phyloP scores from a whole-genome alignment of 2,113 vertebrate species.

The Aleadryas rufinucha region DNA sequence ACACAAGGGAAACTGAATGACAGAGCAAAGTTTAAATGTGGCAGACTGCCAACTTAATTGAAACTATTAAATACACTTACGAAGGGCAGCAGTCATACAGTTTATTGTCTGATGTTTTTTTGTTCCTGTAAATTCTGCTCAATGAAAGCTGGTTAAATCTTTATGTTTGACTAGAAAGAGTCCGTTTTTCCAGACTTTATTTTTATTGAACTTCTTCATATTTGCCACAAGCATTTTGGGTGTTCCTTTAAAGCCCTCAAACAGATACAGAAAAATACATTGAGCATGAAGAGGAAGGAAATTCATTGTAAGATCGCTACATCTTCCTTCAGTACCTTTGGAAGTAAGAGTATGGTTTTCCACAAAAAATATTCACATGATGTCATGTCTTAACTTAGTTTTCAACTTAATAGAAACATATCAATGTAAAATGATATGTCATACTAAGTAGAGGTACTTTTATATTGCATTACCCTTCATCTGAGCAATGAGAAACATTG shows the following conservation, averaged over 20 bases:
- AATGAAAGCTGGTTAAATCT: not conserved
- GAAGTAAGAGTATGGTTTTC: not conserved
- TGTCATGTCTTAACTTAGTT: not conserved
- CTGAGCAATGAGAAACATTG: not conserved
- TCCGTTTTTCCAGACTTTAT: not conserved
- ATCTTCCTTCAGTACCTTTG: not conserved
- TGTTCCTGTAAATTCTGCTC: not conserved
- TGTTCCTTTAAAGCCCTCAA: not conserved
- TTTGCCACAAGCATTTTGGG: not conserved
- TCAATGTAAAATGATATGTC: not conserved
- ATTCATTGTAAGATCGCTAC: not conserved
- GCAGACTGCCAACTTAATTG: not conserved
- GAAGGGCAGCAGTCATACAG: not conserved
- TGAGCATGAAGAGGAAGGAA: not conserved
- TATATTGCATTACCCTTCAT: not conserved
- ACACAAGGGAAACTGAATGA: not conserved
- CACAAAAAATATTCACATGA: not conserved
- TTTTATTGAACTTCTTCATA: not conserved
- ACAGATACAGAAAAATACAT: not conserved
- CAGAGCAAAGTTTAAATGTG: constrained; percentile 17
- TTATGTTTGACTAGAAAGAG: not conserved
- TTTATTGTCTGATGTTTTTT: not conserved
- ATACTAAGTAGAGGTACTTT: not conserved
- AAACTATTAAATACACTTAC: constrained; percentile 13
- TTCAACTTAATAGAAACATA: not conserved